These are phyloP conservation scores for Epicampocera succincta DNA, from an alignment of 2,888 invertebrate genomes.

Conservation along the genomic window DNA sequence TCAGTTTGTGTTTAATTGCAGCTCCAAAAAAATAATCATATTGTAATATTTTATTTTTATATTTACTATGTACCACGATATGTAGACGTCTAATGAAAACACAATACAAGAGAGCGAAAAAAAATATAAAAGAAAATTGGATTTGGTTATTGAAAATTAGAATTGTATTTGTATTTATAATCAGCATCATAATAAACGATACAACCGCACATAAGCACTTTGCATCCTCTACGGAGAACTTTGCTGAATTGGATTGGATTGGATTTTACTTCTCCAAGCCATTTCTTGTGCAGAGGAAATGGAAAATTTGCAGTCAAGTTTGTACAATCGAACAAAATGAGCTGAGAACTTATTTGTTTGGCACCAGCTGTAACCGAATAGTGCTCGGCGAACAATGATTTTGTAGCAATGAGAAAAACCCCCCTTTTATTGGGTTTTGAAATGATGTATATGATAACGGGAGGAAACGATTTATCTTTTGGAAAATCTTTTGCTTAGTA, in stretches of 20 bases:
- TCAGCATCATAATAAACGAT: slow-evolving; percentile 17
- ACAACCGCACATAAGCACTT: slow-evolving; percentile 6
- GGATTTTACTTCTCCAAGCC: background rate
- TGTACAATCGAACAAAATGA: background rate
- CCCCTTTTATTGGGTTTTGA: too few relatives aligned
- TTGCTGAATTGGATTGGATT: slow-evolving; percentile 1
- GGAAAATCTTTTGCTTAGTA: too few relatives aligned
- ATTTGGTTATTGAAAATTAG: slow-evolving; percentile 52
- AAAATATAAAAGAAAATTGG: slow-evolving; percentile 28
- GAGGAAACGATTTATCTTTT: too few relatives aligned
- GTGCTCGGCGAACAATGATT: background rate
- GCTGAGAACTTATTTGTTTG: background rate
- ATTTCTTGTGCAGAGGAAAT: background rate
- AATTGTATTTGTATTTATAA: slow-evolving; percentile 47
- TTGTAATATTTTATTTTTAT: too few relatives aligned
- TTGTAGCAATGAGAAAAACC: too few relatives aligned
- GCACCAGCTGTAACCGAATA: too few relatives aligned
- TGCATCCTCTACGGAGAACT: slow-evolving; percentile 39
- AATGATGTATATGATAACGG: too few relatives aligned
- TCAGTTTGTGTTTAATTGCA: slow-evolving; percentile 53
- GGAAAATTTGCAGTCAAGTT: background rate
- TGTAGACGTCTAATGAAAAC: background rate
- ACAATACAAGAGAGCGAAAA: background rate
- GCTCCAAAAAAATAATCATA: slow-evolving; percentile 26
- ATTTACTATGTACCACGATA: too few relatives aligned